Conservation (phyloP, 2,797 vertebrate genomes). For the Hydrocynus forskahlii region DNA sequence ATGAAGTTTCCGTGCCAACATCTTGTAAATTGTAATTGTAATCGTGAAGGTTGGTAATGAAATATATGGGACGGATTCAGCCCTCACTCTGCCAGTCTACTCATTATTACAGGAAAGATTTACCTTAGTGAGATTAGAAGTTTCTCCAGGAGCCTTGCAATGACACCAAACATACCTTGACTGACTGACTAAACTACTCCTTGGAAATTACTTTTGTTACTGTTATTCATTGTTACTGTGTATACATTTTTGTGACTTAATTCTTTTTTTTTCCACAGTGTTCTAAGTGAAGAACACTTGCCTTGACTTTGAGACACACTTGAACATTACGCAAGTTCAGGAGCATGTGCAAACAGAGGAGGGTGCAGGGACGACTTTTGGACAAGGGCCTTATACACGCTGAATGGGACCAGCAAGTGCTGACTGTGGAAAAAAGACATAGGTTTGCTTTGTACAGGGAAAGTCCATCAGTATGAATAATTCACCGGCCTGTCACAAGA, state of each 20-base stretch:
- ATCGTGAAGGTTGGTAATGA: background rate
- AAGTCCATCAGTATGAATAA: conserved; percentile 85
- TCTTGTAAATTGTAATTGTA: background rate
- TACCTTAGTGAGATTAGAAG: background rate
- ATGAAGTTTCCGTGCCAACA: background rate
- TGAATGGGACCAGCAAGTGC: conserved; percentile 56
- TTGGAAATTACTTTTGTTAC: background rate
- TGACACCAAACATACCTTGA: too few species aligned
- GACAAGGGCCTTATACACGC: conserved; percentile 20
- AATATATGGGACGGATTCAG: background rate
- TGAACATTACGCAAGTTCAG: background rate
- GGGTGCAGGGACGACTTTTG: conserved; percentile 11
- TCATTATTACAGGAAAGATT: background rate
- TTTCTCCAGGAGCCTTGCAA: too few species aligned
- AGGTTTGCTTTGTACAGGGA: conserved; percentile 68
- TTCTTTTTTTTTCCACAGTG: too few species aligned
- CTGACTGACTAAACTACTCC: too few species aligned
- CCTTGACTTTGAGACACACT: background rate
- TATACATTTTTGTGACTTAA: background rate
- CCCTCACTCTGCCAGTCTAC: background rate
- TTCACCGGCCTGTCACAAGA: conserved; percentile 72
- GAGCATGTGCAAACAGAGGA: background rate
- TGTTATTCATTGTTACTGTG: background rate
- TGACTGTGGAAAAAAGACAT: conserved; percentile 64
- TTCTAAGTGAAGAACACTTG: background rate